A percentile compares a stretch with the other conserved stretches of the same genome.
phyloP scores from a whole-genome alignment of 1,140 invertebrate species.

The silkworm (Bombyx mori) region ASM3026992v2 NC_085121.1:5893501-5894000 shows the following conservation, averaged over 20 bases:
- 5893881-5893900: slow-evolving; percentile 17
- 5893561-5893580: slow-evolving; percentile 25
- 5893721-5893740: slow-evolving; percentile 65
- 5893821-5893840: slow-evolving; percentile 63
- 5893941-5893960: slow-evolving; percentile 42
- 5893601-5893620: slow-evolving; percentile 36
- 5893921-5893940: slow-evolving; percentile 5
- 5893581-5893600: slow-evolving; percentile 25
- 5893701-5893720: slow-evolving; percentile 49
- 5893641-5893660: slow-evolving; percentile 55
- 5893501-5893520: no score
- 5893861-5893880: slow-evolving; percentile 17
- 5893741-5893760: slow-evolving; percentile 72
- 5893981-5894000: slow-evolving; percentile 53
- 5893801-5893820: slow-evolving; percentile 66
- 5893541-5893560: slow-evolving; percentile 16
- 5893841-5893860: slow-evolving; percentile 57
- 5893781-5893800: slow-evolving; percentile 66
- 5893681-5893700: slow-evolving; percentile 53
- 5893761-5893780: slow-evolving; percentile 68
- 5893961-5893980: slow-evolving; percentile 29
- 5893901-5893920: slow-evolving; percentile 10
- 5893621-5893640: slow-evolving; percentile 47
- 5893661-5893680: slow-evolving; percentile 48
- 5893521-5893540: slow-evolving; percentile 9